Percentiles rank a stretch among this genome's conserved stretches.
These are phyloP conservation scores for Polyodon spathula DNA, from an alignment of 2,113 vertebrate species.

Conservation along the genomic window DNA sequence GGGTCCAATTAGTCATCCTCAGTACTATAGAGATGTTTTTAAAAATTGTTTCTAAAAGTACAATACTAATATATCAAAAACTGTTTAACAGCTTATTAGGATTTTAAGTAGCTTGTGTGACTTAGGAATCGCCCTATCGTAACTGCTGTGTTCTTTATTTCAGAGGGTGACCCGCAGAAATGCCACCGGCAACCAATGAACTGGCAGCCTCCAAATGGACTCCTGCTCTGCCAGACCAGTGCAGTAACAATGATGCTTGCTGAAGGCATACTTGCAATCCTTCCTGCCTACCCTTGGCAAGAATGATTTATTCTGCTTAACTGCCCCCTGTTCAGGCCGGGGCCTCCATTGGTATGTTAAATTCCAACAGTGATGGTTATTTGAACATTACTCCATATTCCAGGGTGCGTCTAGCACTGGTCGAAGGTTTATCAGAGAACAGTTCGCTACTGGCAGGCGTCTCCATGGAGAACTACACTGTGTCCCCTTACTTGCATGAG, in stretches of 20 bases:
- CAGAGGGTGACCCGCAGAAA: constrained; percentile 22
- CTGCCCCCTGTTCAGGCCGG: constrained; percentile 51
- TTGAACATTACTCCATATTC: constrained; percentile 53
- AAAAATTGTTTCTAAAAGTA: too few species aligned
- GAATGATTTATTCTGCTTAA: constrained; percentile 68
- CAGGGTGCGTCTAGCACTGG: constrained; percentile 23
- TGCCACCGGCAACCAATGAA: neutral
- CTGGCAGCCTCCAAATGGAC: neutral
- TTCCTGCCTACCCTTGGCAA: constrained; percentile 27
- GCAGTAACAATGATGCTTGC: constrained; percentile 30
- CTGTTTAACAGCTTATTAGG: too few species aligned
- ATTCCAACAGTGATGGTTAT: constrained; percentile 33
- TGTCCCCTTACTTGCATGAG: constrained; percentile 41
- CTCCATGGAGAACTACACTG: constrained; percentile 41
- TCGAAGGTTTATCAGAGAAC: constrained; percentile 35
- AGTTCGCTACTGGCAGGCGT: constrained; percentile 38
- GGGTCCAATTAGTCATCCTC: too few species aligned
- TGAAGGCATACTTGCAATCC: neutral
- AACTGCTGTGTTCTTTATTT: too few species aligned
- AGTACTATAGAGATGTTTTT: too few species aligned
- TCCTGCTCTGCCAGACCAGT: constrained; percentile 19
- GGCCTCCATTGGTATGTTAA: constrained; percentile 53
- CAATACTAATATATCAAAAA: too few species aligned
- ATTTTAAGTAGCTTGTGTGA: too few species aligned
- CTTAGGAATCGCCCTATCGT: too few species aligned